A percentile compares a stretch with the other conserved stretches of the same genome.
Conservation (phyloP, 2,797 vertebrate genomes). For the Anolis apletophallus region DNA sequence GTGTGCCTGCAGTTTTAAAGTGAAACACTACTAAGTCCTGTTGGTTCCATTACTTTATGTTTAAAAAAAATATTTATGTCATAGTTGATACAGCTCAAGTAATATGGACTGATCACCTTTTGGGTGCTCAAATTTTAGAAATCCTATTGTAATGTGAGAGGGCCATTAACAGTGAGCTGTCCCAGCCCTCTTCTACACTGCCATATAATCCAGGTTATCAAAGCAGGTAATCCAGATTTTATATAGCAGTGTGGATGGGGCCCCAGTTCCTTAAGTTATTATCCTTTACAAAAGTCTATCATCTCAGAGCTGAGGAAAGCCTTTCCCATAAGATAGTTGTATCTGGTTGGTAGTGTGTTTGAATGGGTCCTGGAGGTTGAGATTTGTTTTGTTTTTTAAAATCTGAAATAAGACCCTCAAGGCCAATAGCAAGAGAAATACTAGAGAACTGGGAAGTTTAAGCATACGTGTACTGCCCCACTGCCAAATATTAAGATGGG, state of each 20-base stretch:
- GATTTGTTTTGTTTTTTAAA: too few species aligned
- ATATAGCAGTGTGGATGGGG: too few species aligned
- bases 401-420: not conserved
- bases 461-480: not conserved
- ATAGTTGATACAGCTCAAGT: not conserved
- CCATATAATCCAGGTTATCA: too few species aligned
- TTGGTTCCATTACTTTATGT: slow-evolving; percentile 38
- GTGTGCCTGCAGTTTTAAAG: slow-evolving; percentile 4
- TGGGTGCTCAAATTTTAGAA: not conserved
- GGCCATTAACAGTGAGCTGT: not conserved
- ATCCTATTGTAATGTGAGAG: not conserved
- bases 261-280: too few species aligned
- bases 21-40: slow-evolving; percentile 51
- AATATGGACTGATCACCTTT: slow-evolving; percentile 28
- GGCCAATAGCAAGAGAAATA: not conserved
- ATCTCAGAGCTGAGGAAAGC: not conserved
- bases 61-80: too few species aligned
- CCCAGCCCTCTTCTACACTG: too few species aligned
- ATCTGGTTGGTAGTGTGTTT: not conserved
- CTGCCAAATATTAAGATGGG: not conserved
- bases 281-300: not conserved
- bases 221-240: too few species aligned
- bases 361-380: too few species aligned
- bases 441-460: not conserved
- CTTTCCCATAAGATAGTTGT: not conserved